A percentile compares a stretch with the other conserved stretches of the same genome.
phyloP scores from a whole-genome alignment of 2,888 invertebrate genomes.

The Sesia apiformis region DNA sequence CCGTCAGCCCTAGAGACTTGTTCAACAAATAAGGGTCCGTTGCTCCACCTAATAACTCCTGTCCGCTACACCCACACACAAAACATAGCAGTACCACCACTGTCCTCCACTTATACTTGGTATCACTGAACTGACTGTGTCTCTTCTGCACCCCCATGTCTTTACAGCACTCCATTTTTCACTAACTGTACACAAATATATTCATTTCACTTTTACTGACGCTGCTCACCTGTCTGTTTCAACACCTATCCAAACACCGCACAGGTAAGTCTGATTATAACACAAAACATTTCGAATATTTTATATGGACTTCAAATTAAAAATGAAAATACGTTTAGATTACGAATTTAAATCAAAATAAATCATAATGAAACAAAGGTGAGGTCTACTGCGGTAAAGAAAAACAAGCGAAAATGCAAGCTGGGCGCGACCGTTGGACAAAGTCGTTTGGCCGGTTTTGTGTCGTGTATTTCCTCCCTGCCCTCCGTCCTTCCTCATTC shows the following conservation, averaged over 20 bases:
- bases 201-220: conserved; percentile 55
- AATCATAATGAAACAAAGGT: conserved; percentile 62
- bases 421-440: conserved; percentile 55
- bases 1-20: conserved; percentile 63
- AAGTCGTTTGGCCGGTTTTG: conserved; percentile 69
- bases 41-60: conserved; percentile 35
- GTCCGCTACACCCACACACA: conserved; percentile 45
- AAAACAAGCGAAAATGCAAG: conserved; percentile 60
- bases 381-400: conserved; percentile 37
- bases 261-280: conserved; percentile 24
- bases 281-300: conserved; percentile 17
- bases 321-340: conserved; percentile 13
- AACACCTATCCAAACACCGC: conserved; percentile 40
- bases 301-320: conserved; percentile 9
- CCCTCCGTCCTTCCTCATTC: conserved; percentile 25
- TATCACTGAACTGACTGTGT: conserved; percentile 70
- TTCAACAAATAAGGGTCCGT: conserved; percentile 60
- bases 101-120: conserved; percentile 73
- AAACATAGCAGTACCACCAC: conserved; percentile 31
- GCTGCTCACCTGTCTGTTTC: conserved; percentile 38
- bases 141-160: conserved; percentile 65
- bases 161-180: conserved; percentile 52
- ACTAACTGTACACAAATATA: conserved; percentile 47
- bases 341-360: conserved; percentile 28
- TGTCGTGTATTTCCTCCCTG: conserved; percentile 30